Evolutionary conservation across 2,888 invertebrate genomes (phyloP).

Genomic region (Neoscelio sp.): DNA sequence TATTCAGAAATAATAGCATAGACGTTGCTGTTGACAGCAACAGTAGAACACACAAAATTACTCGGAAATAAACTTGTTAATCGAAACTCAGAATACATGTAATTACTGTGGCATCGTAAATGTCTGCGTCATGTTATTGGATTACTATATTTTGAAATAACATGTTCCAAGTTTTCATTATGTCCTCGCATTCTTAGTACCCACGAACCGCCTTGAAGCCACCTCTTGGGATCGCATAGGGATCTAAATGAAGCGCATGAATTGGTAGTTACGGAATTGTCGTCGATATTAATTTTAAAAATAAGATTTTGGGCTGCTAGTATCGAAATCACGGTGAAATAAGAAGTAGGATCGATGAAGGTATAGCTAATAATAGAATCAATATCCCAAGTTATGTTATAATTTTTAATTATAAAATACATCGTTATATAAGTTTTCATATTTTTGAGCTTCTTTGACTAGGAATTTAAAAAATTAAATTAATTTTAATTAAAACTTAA

Average conservation of each 20-base stretch:
- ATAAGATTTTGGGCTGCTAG: not conserved
- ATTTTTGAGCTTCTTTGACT: too few species aligned
- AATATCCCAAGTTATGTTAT: too few species aligned
- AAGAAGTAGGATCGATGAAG: too few species aligned
- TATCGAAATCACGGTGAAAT: too few species aligned
- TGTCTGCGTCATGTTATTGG: conserved; percentile 61
- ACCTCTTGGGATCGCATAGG: conserved; percentile 46
- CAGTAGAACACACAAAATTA: conserved; percentile 32
- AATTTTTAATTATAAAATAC: too few species aligned
- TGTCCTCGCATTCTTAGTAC: conserved; percentile 64
- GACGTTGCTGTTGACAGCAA: conserved; percentile 47
- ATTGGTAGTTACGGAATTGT: conserved; percentile 65
- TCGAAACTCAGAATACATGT: conserved; percentile 53
- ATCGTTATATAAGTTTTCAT: too few species aligned
- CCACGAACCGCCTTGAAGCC: conserved; percentile 59
- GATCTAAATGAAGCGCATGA: conserved; percentile 57
- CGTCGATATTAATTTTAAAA: conserved; percentile 35
- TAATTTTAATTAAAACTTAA: too few species aligned
- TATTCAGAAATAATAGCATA: conserved; percentile 46
- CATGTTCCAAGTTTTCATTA: conserved; percentile 67
- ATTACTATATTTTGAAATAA: conserved; percentile 68
- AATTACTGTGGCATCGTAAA: conserved; percentile 63
- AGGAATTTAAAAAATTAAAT: too few species aligned
- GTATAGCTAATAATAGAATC: too few species aligned
- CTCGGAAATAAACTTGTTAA: conserved; percentile 66